Percentiles rank a stretch among this genome's conserved stretches.
Conservation (phyloP, 35 echinoderm and acorn worm genomes). For the Apostichopus japonicus region DNA sequence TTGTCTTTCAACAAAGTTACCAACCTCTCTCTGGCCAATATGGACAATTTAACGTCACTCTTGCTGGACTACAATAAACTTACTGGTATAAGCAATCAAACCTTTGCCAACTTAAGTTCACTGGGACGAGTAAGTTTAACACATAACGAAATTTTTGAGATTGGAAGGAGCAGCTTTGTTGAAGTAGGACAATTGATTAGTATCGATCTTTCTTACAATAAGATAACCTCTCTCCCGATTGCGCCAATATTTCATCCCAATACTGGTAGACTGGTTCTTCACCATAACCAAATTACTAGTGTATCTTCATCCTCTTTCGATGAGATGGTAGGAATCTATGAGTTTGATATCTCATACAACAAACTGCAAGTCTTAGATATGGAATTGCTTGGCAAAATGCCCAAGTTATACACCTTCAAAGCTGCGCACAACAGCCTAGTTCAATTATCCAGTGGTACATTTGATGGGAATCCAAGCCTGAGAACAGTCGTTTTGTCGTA, state of each 20-base stretch:
- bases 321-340: constrained; percentile 2
- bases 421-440: neutral
- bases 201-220: constrained; percentile 35
- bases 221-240: neutral
- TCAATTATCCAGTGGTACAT: neutral
- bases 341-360: constrained; percentile 16
- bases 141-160: constrained; percentile 19
- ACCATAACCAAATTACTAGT: constrained; percentile 1
- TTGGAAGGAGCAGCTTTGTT: neutral
- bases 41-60: neutral
- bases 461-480: neutral
- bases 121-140: neutral
- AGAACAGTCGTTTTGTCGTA: constrained; percentile 28
- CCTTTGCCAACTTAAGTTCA: neutral
- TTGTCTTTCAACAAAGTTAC: constrained; percentile 21
- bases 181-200: neutral
- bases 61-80: neutral
- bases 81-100: neutral
- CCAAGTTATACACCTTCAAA: neutral
- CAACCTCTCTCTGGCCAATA: neutral
- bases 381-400: constrained; percentile 37
- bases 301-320: constrained; percentile 1
- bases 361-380: neutral
- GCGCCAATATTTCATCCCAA: neutral
- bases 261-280: neutral